A percentile compares a stretch with the other conserved stretches of the same genome.
Evolutionary conservation across 1,140 invertebrate species (phyloP).

Genomic region (Aphelenchoides besseyi): DNA sequence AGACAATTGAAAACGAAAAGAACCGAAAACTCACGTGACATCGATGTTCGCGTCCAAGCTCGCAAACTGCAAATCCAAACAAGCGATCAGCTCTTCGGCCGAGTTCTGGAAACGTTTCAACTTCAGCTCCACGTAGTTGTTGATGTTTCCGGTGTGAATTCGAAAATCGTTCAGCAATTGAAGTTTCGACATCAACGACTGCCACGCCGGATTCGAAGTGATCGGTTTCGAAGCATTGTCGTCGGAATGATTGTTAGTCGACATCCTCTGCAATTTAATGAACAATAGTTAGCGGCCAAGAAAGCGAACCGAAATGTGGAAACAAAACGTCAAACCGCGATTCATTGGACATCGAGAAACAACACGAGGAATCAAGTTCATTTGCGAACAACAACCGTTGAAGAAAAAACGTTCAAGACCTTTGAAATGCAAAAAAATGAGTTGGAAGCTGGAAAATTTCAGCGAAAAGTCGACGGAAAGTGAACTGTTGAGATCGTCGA

Average conservation of each 20-base stretch:
- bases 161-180: constrained; percentile 46
- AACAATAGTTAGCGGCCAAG: too few relatives aligned
- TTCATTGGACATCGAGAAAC: too few relatives aligned
- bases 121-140: constrained; percentile 59
- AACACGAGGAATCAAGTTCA: too few relatives aligned
- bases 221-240: not conserved
- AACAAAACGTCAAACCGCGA: not conserved
- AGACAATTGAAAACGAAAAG: not conserved
- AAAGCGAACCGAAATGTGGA: not conserved
- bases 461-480: too few relatives aligned
- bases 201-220: constrained; percentile 10
- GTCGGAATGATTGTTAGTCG: not conserved
- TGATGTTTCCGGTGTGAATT: constrained; percentile 59
- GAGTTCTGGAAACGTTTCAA: constrained; percentile 56
- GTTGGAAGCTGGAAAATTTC: too few relatives aligned
- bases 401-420: too few relatives aligned
- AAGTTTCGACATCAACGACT: constrained; percentile 25
- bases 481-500: too few relatives aligned
- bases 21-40: constrained; percentile 33
- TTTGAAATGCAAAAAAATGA: too few relatives aligned
- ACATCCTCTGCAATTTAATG: not conserved
- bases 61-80: constrained; percentile 52
- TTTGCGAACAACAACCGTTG: too few relatives aligned
- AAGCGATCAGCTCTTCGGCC: constrained; percentile 55
- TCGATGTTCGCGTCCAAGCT: constrained; percentile 37